phyloP scores from a whole-genome alignment of 2,797 vertebrate genomes.

The Poecilia gillii region DNA sequence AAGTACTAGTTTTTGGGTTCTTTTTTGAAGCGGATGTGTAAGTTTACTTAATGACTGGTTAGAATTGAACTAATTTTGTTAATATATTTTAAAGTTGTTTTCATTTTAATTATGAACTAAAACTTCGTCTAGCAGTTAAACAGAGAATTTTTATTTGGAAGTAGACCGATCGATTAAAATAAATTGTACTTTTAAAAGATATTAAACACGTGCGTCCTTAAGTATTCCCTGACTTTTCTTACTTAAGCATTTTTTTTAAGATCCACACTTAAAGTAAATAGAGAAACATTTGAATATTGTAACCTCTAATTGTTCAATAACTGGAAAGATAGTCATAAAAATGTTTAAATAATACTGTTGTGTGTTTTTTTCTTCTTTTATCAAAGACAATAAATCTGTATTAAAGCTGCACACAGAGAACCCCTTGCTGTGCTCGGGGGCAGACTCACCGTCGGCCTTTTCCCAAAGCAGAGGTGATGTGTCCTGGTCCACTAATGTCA shows the following conservation, averaged over 20 bases:
- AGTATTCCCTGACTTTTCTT: background rate
- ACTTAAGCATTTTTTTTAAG: background rate
- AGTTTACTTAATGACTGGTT: background rate
- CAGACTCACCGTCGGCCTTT: slow-evolving; percentile 59
- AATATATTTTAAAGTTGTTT: background rate
- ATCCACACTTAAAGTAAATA: background rate
- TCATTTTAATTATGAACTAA: background rate
- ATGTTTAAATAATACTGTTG: background rate
- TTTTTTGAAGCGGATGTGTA: background rate
- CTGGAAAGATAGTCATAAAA: background rate
- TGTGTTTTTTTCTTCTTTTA: background rate
- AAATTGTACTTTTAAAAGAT: background rate
- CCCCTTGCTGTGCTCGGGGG: slow-evolving; percentile 56
- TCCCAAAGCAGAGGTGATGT: slow-evolving; percentile 76
- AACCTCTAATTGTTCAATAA: background rate
- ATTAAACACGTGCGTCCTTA: background rate
- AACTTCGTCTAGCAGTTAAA: too few relatives aligned
- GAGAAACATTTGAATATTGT: background rate
- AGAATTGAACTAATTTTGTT: background rate
- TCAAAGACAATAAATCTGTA: slow-evolving; percentile 24
- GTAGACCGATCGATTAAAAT: background rate
- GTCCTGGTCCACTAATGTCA: slow-evolving; percentile 73
- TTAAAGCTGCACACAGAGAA: slow-evolving; percentile 14
- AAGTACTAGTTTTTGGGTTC: background rate
- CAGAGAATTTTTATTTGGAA: too few relatives aligned